Percentiles rank a stretch among this genome's conserved stretches.
Conservation (phyloP, 2,797 vertebrate genomes). For the Sus cebifrons region DNA sequence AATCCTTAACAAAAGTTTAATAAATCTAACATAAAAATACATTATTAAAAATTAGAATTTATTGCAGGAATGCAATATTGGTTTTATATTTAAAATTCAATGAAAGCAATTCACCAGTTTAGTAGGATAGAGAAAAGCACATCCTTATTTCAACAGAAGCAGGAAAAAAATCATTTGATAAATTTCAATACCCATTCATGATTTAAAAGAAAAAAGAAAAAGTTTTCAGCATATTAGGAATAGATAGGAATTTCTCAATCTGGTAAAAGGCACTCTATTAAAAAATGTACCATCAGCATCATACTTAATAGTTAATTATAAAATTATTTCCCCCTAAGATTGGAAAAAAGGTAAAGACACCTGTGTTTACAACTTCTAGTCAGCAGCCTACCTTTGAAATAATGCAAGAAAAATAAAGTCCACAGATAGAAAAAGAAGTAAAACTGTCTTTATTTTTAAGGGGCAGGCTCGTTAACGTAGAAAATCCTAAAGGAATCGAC, state of each 20-base stretch:
- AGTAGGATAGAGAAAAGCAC: background rate
- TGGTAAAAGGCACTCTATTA: background rate
- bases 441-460: slow-evolving; percentile 5
- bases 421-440: slow-evolving; percentile 8
- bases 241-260: background rate
- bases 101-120: background rate
- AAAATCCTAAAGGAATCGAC: slow-evolving; percentile 31
- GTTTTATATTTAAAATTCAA: slow-evolving; percentile 57
- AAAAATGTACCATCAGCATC: background rate
- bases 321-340: background rate
- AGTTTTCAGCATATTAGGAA: background rate
- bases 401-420: slow-evolving; percentile 54
- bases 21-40: background rate
- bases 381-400: background rate
- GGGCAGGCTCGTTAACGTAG: background rate
- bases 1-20: slow-evolving; percentile 8
- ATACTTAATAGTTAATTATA: background rate
- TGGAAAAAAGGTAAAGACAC: background rate
- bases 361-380: background rate
- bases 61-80: background rate
- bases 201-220: background rate
- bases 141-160: background rate
- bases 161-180: background rate
- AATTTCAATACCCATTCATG: background rate
- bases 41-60: background rate